A percentile compares a stretch with the other conserved stretches of the same genome.
Evolutionary conservation across 2,888 invertebrate genomes (phyloP).

Genomic region (Nephrotoma appendiculata): DNA sequence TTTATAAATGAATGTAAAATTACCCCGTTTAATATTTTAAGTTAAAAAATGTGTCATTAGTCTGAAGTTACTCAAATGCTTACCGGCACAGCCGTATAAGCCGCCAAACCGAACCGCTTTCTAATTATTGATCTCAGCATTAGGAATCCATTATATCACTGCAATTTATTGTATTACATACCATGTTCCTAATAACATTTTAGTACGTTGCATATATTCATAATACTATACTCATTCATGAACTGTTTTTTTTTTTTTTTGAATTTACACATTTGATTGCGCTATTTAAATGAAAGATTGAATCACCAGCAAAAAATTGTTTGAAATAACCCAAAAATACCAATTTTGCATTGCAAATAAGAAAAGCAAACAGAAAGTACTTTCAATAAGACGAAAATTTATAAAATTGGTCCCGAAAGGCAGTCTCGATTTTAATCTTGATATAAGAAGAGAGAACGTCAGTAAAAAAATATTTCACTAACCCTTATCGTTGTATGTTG

Average conservation of each 20-base stretch:
- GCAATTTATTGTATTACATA: too few relatives aligned
- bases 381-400: background rate
- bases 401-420: slow-evolving; percentile 6
- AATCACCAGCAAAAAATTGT: background rate
- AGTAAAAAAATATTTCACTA: background rate
- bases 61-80: too few relatives aligned
- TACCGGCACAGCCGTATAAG: too few relatives aligned
- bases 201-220: background rate
- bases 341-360: background rate
- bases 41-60: too few relatives aligned
- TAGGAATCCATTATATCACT: too few relatives aligned
- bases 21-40: too few relatives aligned
- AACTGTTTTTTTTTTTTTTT: background rate
- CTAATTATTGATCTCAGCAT: too few relatives aligned
- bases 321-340: background rate
- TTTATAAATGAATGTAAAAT: too few relatives aligned
- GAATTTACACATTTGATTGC: background rate
- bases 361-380: background rate
- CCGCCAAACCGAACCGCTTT: too few relatives aligned
- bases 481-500: background rate
- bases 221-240: background rate
- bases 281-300: background rate
- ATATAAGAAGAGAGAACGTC: background rate
- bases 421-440: background rate
- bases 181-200: background rate